Base-by-base conservation (phyloP, 2,797 vertebrate genomes). In the Vultur gryphus region DNA sequence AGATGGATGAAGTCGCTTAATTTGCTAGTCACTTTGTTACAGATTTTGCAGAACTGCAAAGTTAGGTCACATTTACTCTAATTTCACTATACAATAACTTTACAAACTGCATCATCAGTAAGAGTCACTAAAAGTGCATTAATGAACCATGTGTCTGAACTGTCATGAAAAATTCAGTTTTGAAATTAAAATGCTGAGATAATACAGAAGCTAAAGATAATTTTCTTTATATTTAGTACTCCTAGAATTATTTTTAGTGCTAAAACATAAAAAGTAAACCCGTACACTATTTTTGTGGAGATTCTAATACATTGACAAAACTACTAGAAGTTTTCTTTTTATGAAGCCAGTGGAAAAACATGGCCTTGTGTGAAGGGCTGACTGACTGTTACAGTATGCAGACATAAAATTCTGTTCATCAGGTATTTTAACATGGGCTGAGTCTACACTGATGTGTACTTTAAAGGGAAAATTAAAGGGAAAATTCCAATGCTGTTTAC, bases 1-100 rank as follows among this genome's bases (percentile, higher is more conserved):
- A 98, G 97, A 96, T 95, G 95, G 95, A 95, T 98, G 96, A 94
- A 96, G 90, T 96, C 70, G 43, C 94, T 96, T 97, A 85, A 91
- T 97, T 97, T 96, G 84, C 75, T 91, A 81, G 85, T 94, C 87
- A 93, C 48, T 89, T 89, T 85, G 44, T 90, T 75, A 96, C 16
- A 41, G 43, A 81, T 75, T 95, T 95, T 96, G 67, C 91, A 97
- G 84, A 91, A 88, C 65, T 96, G 84, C 80, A 89, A 94, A 94
- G 69, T 94, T 93, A 92, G 87, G 62, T 85, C 90, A 58, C 65
- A 49, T 94, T 92, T 95, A 79, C 78, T 87, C 15, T 41, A 71
- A 85, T 71, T 88, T 94, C 37, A 94, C 78, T 95, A 95, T 51
- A 67, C 37, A 83, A 4, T 58, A 79, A 84, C 79, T 93, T 82